A percentile compares a stretch with the other conserved stretches of the same genome.
Conservation (phyloP, 2,797 vertebrate genomes). For the Sebastes trivittatus region DNA sequence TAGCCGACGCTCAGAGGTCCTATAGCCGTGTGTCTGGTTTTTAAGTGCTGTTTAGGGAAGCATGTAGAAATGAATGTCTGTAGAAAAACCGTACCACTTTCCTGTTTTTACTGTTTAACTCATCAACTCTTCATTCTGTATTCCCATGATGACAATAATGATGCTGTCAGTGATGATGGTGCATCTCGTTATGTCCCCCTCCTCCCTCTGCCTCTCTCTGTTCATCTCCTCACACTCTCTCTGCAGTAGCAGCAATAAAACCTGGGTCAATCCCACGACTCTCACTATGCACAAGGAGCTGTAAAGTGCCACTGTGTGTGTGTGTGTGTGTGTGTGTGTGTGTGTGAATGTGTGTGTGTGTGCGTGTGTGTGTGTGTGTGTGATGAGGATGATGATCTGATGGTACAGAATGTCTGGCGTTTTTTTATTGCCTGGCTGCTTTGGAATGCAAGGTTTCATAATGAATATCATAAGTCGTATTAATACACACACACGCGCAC, state of each 20-base stretch:
- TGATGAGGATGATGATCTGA: slow-evolving; percentile 36
- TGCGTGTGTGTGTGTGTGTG: not conserved
- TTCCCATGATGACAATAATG: not conserved
- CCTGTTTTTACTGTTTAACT: slow-evolving; percentile 6
- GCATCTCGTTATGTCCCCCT: not conserved
- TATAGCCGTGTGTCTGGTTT: not conserved
- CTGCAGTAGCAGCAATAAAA: slow-evolving; percentile 56
- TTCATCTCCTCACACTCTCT: slow-evolving; percentile 15
- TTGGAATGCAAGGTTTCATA: not conserved
- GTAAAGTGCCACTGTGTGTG: slow-evolving; percentile 37
- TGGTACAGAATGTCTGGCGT: slow-evolving; percentile 32
- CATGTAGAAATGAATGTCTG: not conserved
- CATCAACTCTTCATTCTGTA: not conserved
- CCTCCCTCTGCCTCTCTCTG: not conserved
- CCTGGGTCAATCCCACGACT: slow-evolving; percentile 53
- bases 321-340: not conserved
- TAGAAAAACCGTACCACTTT: not conserved
- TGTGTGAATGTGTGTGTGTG: not conserved
- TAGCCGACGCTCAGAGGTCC: not conserved
- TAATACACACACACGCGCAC: no score
- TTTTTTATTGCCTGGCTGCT: slow-evolving; percentile 69
- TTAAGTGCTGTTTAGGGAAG: not conserved
- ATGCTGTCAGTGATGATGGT: not conserved
- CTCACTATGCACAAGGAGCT: slow-evolving; percentile 30
- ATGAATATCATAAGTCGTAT: no score